Conservation (phyloP, 2,888 invertebrate species). For the Nebria brevicollis region DNA sequence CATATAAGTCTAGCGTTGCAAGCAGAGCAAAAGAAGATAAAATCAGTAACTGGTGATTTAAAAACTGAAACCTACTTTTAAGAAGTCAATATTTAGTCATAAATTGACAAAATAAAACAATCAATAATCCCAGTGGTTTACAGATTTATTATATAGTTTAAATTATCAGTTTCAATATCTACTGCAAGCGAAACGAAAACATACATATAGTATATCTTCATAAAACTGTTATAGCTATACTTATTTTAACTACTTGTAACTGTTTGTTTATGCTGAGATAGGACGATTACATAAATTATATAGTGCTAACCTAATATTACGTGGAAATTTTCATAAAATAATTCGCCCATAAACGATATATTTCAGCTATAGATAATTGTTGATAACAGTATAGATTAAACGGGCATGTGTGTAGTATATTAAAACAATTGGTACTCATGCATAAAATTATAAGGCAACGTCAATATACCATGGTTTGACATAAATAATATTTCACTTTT, state of each 20-base stretch:
- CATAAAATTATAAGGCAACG: constrained; percentile 28
- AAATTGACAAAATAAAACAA: neutral
- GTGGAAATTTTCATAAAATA: constrained; percentile 40
- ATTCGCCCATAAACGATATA: constrained; percentile 16
- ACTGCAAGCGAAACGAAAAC: neutral
- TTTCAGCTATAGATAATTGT: constrained; percentile 35
- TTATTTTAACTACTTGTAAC: constrained; percentile 36
- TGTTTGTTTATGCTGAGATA: constrained; percentile 45
- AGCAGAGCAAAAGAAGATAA: neutral
- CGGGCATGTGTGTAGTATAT: constrained; percentile 14
- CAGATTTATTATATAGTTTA: neutral
- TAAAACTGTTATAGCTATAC: constrained; percentile 36
- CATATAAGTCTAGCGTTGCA: neutral
- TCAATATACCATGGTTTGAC: neutral
- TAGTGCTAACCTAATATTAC: constrained; percentile 19
- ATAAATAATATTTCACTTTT: too few relatives aligned
- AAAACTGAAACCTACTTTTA: neutral
- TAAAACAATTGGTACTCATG: constrained; percentile 28
- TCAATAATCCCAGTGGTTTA: neutral
- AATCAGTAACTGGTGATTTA: neutral
- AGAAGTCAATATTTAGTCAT: neutral
- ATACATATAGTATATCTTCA: constrained; percentile 18
- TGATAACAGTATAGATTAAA: constrained; percentile 21
- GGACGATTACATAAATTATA: constrained; percentile 43
- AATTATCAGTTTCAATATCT: neutral